Evolutionary conservation across 2,888 invertebrate genomes (phyloP).

Genomic region (Pecten maximus): DNA sequence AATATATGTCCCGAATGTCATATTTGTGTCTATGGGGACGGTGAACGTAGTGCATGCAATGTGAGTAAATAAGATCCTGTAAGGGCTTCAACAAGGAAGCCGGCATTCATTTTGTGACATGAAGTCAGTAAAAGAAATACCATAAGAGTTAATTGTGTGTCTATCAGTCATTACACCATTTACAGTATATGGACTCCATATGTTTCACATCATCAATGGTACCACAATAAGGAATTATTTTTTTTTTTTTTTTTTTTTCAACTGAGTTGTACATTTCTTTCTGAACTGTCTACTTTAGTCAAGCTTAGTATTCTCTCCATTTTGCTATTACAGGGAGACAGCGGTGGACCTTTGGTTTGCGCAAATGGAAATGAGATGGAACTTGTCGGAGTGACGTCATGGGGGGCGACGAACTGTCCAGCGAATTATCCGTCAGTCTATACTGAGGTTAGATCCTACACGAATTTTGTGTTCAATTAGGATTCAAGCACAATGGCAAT

Average conservation of each 20-base stretch:
- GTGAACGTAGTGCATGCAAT: not conserved
- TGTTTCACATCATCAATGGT: too few species aligned
- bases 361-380: not conserved
- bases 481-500: not conserved
- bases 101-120: too few species aligned
- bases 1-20: not conserved
- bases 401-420: not conserved
- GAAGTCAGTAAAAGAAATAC: too few species aligned
- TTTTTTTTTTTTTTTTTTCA: too few species aligned
- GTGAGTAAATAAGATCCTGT: not conserved
- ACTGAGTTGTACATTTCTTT: too few species aligned
- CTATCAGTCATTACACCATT: too few species aligned
- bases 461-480: not conserved
- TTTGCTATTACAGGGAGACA: not conserved
- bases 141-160: too few species aligned
- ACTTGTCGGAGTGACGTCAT: not conserved
- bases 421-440: not conserved
- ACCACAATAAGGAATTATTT: too few species aligned
- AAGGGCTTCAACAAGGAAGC: too few species aligned
- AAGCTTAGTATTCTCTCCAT: too few species aligned
- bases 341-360: not conserved
- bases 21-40: not conserved
- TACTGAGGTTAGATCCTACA: not conserved
- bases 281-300: too few species aligned
- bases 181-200: too few species aligned